Base-by-base conservation (phyloP, 1,140 invertebrate genomes). In the Hirudo medicinalis region DNA sequence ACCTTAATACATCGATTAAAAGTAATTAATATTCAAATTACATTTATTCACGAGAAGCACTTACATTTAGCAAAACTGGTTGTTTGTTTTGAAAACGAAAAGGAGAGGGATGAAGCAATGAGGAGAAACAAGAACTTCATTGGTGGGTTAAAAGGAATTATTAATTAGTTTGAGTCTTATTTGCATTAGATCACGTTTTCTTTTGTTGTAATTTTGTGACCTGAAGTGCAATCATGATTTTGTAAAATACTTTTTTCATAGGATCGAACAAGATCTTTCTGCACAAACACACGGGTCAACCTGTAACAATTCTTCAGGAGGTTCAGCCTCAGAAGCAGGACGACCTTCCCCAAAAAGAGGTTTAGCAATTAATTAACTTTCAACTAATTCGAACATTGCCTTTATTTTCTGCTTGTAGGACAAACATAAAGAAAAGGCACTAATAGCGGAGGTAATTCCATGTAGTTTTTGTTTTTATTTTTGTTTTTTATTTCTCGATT, bases 361-460 rank as follows among this genome's bases (percentile, higher is more conserved):
- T 49, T 49, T 36, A 6, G 2, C 6, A 6, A 36, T 36, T 36
- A 36, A 36, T 36, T 36, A 36, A 3, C 2, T 36, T 36, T 36
- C 2, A 36, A 36, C 6, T 36, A 36, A 36, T 36, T 36, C 32
- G 6, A 36, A 36, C 6, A 36, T 36, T 36, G 32, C 32, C 2
- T 3, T 36, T 36, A 36, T 36, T 36, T 36, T 3, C 2, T 36
- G 2, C 32, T 36, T 36, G 32, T 81, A 83, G 29, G 76, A 89
- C 11, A 86, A 87, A 77, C 86, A 87, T 76, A 89, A 90, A 80
- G 76, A 75, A 53, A 91, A 94, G 80, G 86, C 85, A 72, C 89
- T 94, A 72, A 90, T 87, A 2, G 91, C 93, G 54, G 75, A 75
- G 69, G 27, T 36, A 11, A 68, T 29, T n/a, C n/a, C n/a, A n/a